These are phyloP conservation scores for Griposia aprilina DNA, from an alignment of 2,888 invertebrate genomes.

Conservation along the genomic window DNA sequence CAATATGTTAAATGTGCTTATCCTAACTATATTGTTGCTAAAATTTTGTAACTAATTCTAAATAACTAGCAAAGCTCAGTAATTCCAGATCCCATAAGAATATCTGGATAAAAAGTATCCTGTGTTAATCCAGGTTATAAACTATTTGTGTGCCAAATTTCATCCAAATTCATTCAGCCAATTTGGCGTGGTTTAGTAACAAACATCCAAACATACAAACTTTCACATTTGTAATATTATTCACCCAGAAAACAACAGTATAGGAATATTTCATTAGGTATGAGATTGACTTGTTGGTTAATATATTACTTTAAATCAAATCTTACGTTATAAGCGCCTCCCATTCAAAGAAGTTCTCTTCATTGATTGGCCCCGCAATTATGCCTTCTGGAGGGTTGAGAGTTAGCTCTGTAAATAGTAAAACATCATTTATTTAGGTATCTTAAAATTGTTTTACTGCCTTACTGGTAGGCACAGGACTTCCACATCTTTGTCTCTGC, in stretches of 20 bases:
- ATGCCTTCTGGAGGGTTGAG: constrained; percentile 99
- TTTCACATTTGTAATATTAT: background rate
- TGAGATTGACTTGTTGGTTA: background rate
- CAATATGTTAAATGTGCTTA: background rate
- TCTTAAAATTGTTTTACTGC: background rate
- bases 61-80: background rate
- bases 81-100: background rate
- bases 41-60: background rate
- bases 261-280: background rate
- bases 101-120: background rate
- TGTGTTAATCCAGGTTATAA: background rate
- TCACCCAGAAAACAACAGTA: background rate
- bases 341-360: constrained; percentile 99
- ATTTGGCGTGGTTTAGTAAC: background rate
- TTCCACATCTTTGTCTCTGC: background rate
- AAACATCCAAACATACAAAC: background rate
- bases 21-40: background rate
- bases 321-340: constrained; percentile 97
- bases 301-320: background rate
- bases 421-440: too few species aligned
- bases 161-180: background rate
- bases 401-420: constrained; percentile 95
- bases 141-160: background rate
- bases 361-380: constrained; percentile 99
- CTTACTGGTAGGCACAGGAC: background rate